These are phyloP conservation scores for Tribolium castaneum DNA, from an alignment of 1,140 invertebrate genomes.

Conservation along the genomic window DNA sequence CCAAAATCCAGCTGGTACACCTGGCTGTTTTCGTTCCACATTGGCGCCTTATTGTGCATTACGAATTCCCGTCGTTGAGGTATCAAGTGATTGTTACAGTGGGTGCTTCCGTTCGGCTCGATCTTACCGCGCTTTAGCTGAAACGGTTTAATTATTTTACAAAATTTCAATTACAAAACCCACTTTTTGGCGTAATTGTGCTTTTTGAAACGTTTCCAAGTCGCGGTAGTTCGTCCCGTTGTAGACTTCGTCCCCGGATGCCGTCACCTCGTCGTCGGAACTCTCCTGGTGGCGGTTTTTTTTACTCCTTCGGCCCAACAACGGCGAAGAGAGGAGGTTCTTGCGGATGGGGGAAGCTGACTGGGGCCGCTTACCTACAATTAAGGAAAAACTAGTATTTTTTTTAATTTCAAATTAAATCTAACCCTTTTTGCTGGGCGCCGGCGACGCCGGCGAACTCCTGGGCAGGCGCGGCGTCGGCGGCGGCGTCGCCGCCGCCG, in stretches of 20 bases:
- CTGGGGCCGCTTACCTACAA: constrained; percentile 73
- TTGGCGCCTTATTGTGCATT: constrained; percentile 98
- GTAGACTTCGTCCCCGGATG: constrained; percentile 73
- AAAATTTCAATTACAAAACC: neutral
- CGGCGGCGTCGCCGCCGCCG: constrained; percentile 66
- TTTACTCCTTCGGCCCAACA: constrained; percentile 76
- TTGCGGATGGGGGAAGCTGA: constrained; percentile 83
- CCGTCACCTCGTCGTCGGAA: constrained; percentile 85
- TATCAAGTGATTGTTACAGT: constrained; percentile 64
- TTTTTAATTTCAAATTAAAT: neutral
- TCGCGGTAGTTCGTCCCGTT: constrained; percentile 83
- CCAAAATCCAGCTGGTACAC: constrained; percentile 99
- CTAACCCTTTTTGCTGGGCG: constrained; percentile 73
- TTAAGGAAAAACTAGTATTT: too few species aligned
- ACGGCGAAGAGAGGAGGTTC: constrained; percentile 83
- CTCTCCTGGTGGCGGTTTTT: constrained; percentile 83
- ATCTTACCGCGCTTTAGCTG: constrained; percentile 75
- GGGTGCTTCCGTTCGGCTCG: constrained; percentile 68
- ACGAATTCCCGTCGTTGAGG: constrained; percentile 82
- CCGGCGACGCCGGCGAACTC: constrained; percentile 77
- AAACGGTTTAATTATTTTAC: constrained; percentile 32
- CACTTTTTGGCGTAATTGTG: constrained; percentile 93
- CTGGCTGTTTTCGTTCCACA: constrained; percentile 99
- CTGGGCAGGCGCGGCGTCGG: constrained; percentile 74
- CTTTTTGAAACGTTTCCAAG: constrained; percentile 94